Conservation (phyloP, 2,888 invertebrate species). For the Spicauda simplicius region DNA sequence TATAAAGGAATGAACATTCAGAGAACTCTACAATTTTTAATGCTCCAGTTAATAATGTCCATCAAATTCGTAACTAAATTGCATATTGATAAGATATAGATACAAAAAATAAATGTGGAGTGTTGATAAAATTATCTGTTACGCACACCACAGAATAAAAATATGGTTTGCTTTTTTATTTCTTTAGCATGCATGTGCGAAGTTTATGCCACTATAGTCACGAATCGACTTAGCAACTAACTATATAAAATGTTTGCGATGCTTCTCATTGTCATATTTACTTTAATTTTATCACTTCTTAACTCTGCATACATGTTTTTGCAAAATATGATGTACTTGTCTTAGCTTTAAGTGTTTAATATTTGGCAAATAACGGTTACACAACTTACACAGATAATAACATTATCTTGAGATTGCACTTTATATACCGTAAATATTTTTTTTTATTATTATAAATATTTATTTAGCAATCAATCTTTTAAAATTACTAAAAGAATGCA, state of each 20-base stretch:
- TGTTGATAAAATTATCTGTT: slow-evolving; percentile 11
- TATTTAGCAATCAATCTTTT: no score
- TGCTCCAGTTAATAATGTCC: background rate
- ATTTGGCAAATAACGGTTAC: background rate
- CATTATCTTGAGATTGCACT: no score
- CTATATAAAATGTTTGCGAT: background rate
- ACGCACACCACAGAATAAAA: slow-evolving; percentile 1
- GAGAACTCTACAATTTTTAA: background rate
- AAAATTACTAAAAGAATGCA: no score
- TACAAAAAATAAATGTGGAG: slow-evolving; percentile 8
- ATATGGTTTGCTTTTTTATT: background rate
- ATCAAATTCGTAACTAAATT: slow-evolving; percentile 14
- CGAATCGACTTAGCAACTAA: slow-evolving; percentile 2
- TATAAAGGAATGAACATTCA: background rate
- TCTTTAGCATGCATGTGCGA: background rate
- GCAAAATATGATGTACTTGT: background rate
- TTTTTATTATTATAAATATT: no score
- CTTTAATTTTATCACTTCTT: background rate
- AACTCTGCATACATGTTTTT: background rate
- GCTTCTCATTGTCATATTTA: background rate
- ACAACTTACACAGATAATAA: background rate
- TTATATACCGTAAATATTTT: no score
- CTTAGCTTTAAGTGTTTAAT: background rate
- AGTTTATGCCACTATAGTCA: slow-evolving; percentile 1
- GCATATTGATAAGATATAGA: slow-evolving; percentile 7